Base-by-base conservation (phyloP, 2,888 invertebrate genomes). In the Lomographa bimaculata region DNA sequence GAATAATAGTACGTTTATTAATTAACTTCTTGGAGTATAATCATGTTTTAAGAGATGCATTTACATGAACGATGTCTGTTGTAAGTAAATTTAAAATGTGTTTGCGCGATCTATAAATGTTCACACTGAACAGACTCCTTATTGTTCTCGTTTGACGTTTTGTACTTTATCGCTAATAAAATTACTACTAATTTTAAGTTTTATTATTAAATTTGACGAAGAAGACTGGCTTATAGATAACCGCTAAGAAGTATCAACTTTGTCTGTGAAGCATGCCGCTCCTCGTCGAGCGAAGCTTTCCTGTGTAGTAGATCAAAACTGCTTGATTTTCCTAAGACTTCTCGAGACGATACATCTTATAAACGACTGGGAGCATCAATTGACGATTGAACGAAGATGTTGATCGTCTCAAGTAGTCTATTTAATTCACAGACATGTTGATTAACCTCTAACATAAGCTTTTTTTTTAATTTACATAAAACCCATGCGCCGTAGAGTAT, bases 141-240 rank as follows among this genome's bases (percentile, higher is more conserved):
- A 20, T 40, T 46, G 50, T 50, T 64, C 60, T 64, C 56, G 46
- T 36, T 48, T 67, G 75, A 75, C 70, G 62, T 71, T 43, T 43
- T 50, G 55, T 81, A 76, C 75, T 72, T 73, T 75, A 72, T 78
- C 73, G 83, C 70, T 61, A 80, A 86, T 84, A 86, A 85, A 85
- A 76, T 65, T 82, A 78, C 74, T 76, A 67, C 71, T 76, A 67
- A 73, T 65, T 68, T 58, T 79, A 83, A 82, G 80, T 81, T 82
- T 83, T 84, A 80, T 79, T 84, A 57, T 83, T 72, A 79, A 79
- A 76, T 48, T 38, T 76, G 55, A 60, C 63, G 50, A 41, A 50
- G 50, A 59, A 72, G 66, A 65, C 69, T 67, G 65, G 57, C 50
- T 56, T n/a, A n/a, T n/a, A 51, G 53, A 42, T 45, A 50, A 54